phyloP scores from a whole-genome alignment of 2,113 vertebrate genomes.

The Erinaceus europaeus region DNA sequence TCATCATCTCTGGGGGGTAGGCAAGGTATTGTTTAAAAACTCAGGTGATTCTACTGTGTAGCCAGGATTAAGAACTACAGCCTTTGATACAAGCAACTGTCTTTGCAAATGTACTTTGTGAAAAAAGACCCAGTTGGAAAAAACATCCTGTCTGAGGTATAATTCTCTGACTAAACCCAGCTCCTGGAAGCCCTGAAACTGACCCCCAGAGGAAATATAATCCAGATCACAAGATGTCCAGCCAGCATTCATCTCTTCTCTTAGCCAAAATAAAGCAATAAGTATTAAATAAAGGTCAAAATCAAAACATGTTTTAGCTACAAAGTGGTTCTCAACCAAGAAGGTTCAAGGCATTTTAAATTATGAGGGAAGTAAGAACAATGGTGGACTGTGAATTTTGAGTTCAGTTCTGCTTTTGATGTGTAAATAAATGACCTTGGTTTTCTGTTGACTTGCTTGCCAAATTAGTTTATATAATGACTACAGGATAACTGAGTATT shows the following conservation, averaged over 20 bases:
- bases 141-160: constrained; percentile 47
- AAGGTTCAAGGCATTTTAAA: background rate
- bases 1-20: background rate
- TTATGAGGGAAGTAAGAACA: constrained; percentile 22
- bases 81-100: constrained; percentile 18
- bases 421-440: constrained; percentile 21
- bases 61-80: background rate
- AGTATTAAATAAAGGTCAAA: constrained; percentile 4
- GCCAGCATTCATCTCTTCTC: constrained; percentile 19
- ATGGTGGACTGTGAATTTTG: background rate
- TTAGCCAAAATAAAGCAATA: constrained; percentile 45
- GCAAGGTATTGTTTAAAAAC: background rate
- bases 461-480: constrained; percentile 12
- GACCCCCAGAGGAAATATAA: constrained; percentile 46
- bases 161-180: constrained; percentile 38
- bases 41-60: constrained; percentile 10
- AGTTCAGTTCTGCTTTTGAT: constrained; percentile 31
- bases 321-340: background rate
- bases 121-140: constrained; percentile 41
- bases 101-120: constrained; percentile 37
- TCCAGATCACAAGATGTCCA: constrained; percentile 43
- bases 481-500: constrained; percentile 13
- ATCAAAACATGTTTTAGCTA: background rate
- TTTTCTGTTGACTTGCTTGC: background rate
- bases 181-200: constrained; percentile 33